A percentile compares a stretch with the other conserved stretches of the same genome.
These are phyloP conservation scores for Australoheros facetus DNA, from an alignment of 2,797 vertebrate genomes.

Conservation along the genomic window DNA sequence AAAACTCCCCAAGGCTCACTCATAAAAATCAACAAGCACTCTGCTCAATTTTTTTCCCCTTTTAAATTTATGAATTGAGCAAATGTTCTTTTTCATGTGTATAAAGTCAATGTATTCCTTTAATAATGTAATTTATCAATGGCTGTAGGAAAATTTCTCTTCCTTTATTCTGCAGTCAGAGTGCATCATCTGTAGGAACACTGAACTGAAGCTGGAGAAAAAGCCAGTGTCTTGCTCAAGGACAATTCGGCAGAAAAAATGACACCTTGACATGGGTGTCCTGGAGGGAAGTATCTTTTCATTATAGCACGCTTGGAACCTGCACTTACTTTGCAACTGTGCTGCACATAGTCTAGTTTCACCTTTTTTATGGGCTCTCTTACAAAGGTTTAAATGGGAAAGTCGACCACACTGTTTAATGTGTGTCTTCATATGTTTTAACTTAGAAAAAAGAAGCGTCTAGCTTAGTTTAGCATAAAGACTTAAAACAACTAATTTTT, in stretches of 20 bases:
- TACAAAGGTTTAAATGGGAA: neutral
- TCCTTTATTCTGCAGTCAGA: neutral
- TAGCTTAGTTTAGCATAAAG: conserved; percentile 4
- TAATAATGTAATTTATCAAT: conserved; percentile 39
- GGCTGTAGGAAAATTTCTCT: conserved; percentile 27
- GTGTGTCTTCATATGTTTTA: neutral
- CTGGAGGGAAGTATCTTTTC: neutral
- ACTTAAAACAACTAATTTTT: neutral
- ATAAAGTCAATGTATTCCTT: conserved; percentile 40
- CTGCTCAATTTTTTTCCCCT: conserved; percentile 5
- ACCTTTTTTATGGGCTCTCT: neutral
- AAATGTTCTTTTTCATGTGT: conserved; percentile 42
- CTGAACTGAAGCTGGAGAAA: conserved; percentile 4
- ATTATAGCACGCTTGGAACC: neutral
- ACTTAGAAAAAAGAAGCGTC: neutral
- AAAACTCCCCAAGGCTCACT: conserved; percentile 24
- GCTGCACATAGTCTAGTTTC: neutral
- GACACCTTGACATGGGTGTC: conserved; percentile 11
- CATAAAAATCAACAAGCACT: conserved; percentile 58
- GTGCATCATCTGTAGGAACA: conserved; percentile 17
- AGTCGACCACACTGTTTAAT: neutral
- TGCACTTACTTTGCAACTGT: neutral
- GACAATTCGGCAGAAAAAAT: conserved; percentile 24
- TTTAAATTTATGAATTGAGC: conserved; percentile 27
- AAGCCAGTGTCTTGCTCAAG: conserved; percentile 32